A percentile compares a stretch with the other conserved stretches of the same genome.
Evolutionary conservation across 2,797 vertebrate species (phyloP).

Genomic region (Pangasius mekongensis): DNA sequence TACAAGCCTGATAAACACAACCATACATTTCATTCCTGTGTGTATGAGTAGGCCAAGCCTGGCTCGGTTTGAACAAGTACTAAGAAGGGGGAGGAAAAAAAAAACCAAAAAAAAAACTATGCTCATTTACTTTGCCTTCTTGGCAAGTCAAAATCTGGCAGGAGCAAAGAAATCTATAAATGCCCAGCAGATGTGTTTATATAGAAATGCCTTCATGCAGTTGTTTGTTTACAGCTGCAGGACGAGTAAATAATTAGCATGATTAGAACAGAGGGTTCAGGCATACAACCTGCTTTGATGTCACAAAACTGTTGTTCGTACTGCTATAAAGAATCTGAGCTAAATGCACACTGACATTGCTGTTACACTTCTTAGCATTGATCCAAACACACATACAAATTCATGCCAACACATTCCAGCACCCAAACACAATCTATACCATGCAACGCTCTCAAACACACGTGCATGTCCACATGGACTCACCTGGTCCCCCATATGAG

Average conservation of each 20-base stretch:
- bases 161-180: constrained; percentile 6
- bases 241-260: constrained; percentile 39
- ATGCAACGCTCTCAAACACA: background rate
- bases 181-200: constrained; percentile 31
- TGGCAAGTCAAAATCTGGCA: background rate
- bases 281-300: constrained; percentile 4
- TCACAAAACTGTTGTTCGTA: background rate
- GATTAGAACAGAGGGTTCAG: background rate
- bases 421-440: background rate
- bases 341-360: background rate
- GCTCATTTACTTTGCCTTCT: background rate
- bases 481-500: constrained; percentile 97
- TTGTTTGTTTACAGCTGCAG: constrained; percentile 36
- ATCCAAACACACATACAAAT: constrained; percentile 11
- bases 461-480: background rate
- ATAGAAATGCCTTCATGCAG: constrained; percentile 10
- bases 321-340: background rate
- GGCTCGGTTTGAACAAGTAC: constrained; percentile 22
- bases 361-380: background rate
- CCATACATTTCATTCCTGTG: constrained; percentile 28
- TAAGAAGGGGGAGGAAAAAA: background rate
- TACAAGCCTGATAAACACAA: background rate
- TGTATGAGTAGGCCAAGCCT: background rate
- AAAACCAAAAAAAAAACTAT: background rate
- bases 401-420: constrained; percentile 11